Evolutionary conservation across 2,888 invertebrate genomes (phyloP).

Genomic region (Hemaris fuciformis): DNA sequence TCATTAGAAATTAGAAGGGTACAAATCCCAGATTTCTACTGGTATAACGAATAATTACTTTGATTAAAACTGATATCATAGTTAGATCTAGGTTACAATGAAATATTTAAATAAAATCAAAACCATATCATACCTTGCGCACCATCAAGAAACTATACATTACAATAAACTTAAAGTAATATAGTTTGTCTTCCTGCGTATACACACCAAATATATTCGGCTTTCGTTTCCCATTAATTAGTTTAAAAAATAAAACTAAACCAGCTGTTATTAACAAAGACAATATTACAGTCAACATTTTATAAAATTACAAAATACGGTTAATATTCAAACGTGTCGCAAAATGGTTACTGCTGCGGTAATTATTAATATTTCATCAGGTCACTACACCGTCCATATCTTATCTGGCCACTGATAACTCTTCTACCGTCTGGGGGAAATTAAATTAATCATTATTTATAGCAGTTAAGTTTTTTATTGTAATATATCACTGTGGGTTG

Average conservation of each 20-base stretch:
- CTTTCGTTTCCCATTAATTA: constrained; percentile 53
- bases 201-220: constrained; percentile 77
- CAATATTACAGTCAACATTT: constrained; percentile 49
- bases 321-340: neutral
- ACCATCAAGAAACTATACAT: constrained; percentile 66
- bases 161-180: constrained; percentile 73
- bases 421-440: neutral
- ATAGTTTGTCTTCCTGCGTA: constrained; percentile 71
- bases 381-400: neutral
- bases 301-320: neutral
- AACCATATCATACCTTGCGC: constrained; percentile 69
- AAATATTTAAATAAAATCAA: neutral
- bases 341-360: neutral
- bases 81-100: too few relatives aligned
- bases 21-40: too few relatives aligned
- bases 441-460: neutral
- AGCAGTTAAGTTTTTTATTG: neutral
- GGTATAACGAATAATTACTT: too few relatives aligned
- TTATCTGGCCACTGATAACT: neutral
- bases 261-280: constrained; percentile 44
- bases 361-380: neutral
- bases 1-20: too few relatives aligned
- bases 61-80: too few relatives aligned
- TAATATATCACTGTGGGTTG: neutral
- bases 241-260: constrained; percentile 54